A percentile compares a stretch with the other conserved stretches of the same genome.
These are phyloP conservation scores for Narcine bancroftii DNA, from an alignment of 2,113 vertebrate species.

Conservation along the genomic window DNA sequence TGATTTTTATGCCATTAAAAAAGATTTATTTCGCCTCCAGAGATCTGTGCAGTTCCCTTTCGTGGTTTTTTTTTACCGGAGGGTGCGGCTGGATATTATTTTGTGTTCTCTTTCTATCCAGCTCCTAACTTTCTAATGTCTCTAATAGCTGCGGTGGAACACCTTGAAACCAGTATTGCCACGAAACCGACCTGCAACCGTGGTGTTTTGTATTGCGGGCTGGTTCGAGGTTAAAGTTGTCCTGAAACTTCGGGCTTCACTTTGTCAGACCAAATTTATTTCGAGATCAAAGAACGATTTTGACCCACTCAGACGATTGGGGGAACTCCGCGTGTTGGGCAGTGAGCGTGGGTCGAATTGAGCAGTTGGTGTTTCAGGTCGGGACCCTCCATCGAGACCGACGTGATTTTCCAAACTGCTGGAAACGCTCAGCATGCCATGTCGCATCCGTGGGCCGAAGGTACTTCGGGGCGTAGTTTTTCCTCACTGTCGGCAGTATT, in stretches of 20 bases:
- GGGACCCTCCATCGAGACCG: too few relatives aligned
- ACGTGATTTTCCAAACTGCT: too few relatives aligned
- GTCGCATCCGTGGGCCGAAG: too few relatives aligned
- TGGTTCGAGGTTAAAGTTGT: too few relatives aligned
- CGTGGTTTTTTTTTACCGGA: background rate
- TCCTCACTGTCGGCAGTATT: background rate
- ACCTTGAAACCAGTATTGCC: background rate
- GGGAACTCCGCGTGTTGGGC: too few relatives aligned
- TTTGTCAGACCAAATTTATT: too few relatives aligned
- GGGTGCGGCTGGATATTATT: slow-evolving; percentile 18
- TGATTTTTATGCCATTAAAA: background rate
- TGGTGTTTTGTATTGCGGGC: background rate
- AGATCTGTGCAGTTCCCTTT: background rate
- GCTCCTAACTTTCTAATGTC: background rate
- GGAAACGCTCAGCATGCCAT: too few relatives aligned
- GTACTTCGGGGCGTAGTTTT: background rate
- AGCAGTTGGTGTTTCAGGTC: background rate
- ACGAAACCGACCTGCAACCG: background rate
- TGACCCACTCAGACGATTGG: too few relatives aligned
- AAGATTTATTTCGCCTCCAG: too few relatives aligned
- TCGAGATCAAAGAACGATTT: too few relatives aligned
- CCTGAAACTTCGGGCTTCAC: too few relatives aligned
- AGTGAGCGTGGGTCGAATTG: too few relatives aligned
- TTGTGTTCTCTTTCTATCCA: background rate
- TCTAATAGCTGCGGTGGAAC: background rate